These are phyloP conservation scores for Tricholauxania praeusta DNA, from an alignment of 2,888 invertebrate genomes.

Conservation along the genomic window DNA sequence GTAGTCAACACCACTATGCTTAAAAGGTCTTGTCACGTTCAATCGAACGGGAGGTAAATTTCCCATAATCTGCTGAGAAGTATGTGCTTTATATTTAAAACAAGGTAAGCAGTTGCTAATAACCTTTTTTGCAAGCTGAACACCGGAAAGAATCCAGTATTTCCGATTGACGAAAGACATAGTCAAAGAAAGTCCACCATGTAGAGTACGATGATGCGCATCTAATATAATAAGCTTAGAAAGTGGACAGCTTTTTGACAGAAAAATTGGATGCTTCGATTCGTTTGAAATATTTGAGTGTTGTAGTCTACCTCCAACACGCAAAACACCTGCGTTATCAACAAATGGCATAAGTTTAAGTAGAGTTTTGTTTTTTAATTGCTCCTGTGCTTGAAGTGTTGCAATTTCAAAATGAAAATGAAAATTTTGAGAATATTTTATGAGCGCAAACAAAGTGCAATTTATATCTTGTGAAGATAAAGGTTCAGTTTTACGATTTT, in stretches of 20 bases:
- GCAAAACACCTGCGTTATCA: not conserved
- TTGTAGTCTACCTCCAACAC: slow-evolving; percentile 39
- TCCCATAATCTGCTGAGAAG: slow-evolving; percentile 46
- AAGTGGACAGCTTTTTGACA: too few relatives aligned
- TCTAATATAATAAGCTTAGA: slow-evolving; percentile 14
- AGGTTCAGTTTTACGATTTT: not conserved
- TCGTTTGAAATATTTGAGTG: slow-evolving; percentile 40
- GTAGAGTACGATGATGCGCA: not conserved
- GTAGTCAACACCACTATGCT: slow-evolving; percentile 45
- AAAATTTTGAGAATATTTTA: slow-evolving; percentile 1
- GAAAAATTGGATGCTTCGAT: slow-evolving; percentile 41
- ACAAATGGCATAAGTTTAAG: slow-evolving; percentile 26
- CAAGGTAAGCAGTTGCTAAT: slow-evolving; percentile 32
- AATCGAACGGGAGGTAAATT: slow-evolving; percentile 37
- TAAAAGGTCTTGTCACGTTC: slow-evolving; percentile 39
- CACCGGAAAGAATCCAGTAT: slow-evolving; percentile 30
- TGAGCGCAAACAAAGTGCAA: not conserved
- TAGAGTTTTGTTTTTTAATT: slow-evolving; percentile 2
- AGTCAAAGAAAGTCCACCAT: not conserved
- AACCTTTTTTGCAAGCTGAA: slow-evolving; percentile 24
- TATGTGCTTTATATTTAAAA: slow-evolving; percentile 26
- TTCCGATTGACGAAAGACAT: slow-evolving; percentile 18
- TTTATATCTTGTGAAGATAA: not conserved
- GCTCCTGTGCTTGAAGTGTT: not conserved
- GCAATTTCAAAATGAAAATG: not conserved